Percentiles rank a stretch among this genome's conserved stretches.
phyloP scores from a whole-genome alignment of 53 echinoderm and acorn worm genomes.

The Echinometra lucunter region DNA sequence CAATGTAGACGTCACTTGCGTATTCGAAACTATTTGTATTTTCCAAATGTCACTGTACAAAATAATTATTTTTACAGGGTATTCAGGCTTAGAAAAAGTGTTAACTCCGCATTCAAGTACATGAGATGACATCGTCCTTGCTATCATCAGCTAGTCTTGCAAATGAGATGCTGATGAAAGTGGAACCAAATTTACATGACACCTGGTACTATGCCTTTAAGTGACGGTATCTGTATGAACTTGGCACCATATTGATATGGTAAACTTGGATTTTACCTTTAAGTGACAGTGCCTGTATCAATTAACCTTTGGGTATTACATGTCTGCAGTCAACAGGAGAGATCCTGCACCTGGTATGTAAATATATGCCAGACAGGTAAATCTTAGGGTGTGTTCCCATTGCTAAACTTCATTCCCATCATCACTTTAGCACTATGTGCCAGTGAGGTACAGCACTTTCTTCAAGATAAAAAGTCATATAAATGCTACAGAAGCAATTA shows the following conservation, averaged over 20 bases:
- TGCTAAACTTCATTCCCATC: not conserved
- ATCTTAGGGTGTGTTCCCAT: not conserved
- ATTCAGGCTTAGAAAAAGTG: too few relatives aligned
- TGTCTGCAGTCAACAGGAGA: constrained; percentile 35
- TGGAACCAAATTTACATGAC: too few relatives aligned
- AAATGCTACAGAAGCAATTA: not conserved
- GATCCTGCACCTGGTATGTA: constrained; percentile 34
- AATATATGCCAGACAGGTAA: constrained; percentile 52
- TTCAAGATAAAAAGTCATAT: not conserved
- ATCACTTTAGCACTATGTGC: not conserved
- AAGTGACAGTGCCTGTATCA: constrained; percentile 37
- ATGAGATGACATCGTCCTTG: too few relatives aligned
- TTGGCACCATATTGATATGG: too few relatives aligned
- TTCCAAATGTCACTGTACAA: too few relatives aligned
- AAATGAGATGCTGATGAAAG: too few relatives aligned
- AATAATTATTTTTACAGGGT: too few relatives aligned
- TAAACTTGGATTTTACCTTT: constrained; percentile 7
- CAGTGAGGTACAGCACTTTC: not conserved
- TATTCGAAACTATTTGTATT: too few relatives aligned
- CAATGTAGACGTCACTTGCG: too few relatives aligned
- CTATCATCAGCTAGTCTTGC: too few relatives aligned
- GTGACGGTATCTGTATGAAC: constrained; percentile 12
- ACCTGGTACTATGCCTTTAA: constrained; percentile 22
- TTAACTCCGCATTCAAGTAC: too few relatives aligned
- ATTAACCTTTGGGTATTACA: constrained; percentile 47